Evolutionary conservation across 2,888 invertebrate species (phyloP), one percentile per base, ranked within the genome.

Genomic region (Drosophila paramelanica): DNA sequence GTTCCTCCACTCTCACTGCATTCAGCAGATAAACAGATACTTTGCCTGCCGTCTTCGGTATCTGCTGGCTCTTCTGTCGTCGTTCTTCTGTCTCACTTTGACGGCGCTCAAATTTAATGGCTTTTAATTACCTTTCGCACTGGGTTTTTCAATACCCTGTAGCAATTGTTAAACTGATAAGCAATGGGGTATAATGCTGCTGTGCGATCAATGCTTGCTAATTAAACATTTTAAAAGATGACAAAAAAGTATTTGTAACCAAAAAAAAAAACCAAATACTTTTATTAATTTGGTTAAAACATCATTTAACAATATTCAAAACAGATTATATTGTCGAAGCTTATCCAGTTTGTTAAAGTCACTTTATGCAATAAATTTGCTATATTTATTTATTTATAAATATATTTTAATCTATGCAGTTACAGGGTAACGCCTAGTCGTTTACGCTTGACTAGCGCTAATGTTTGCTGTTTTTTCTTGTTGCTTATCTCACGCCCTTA

Each of bases 121-220:
- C 88, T 83, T 81, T 83, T 83, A 89, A 88, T 83, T 83, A 85
- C 89, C 82, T 75, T 86, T 83, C 31, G 82, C 74, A 81, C 60
- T 60, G 56, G 38, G 20, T 45, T 23, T 27, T 3, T 27, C 13
- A 14, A 45, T 55, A 45, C 45, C 55, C 45, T 45, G 25, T 25
- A 31, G 31, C 8, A 31, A 31, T 31, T 31, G 8, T 31, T 0
- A 31, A 31, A 31, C 10, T 31, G 31, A 10, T 3, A 23, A 23
- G 23, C 23, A 23, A 23, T 23, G 4, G 23, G 23, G 3, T 23
- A 23, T 23, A 0, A 23, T 2, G 1, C 3, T 4, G 23, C 23
- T 23, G 4, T 23, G 23, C 23, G 4, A 23, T 4, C 23, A 23
- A 23, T 23, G 2, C 4, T 4, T 4, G 23, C 4, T 23, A 23